Base-by-base conservation (phyloP, 37 sponge, comb jelly and placozoan genomes). In the Chondrilla cf. caribensis region DNA sequence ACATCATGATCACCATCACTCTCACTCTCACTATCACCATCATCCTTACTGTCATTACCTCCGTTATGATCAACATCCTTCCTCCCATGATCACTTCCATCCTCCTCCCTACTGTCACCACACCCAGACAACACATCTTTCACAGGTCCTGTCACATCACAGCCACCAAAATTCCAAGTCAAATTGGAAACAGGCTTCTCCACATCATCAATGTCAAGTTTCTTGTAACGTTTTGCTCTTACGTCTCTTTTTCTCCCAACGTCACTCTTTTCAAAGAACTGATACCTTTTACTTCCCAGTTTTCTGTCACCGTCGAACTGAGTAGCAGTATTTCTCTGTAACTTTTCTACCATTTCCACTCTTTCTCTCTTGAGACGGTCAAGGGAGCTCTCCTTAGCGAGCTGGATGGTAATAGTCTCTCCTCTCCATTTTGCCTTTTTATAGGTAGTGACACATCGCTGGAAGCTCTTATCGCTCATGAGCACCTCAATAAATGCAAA, bases 391-490 rank as follows among this genome's bases (percentile, higher is more conserved):
- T 84, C 79, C 25, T 58, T 84, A 35, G 85, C 85, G 19, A 33
- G 38, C 43, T 84, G 79, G 15, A 84, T 78, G 39, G 32, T 78
- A 14, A 84, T 3, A 19, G 38, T 39, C 11, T 36, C 35, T 3
- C 85, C 85, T 29, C 78, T 84, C 85, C 85, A 84, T 51, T 79
- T 84, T 7, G 85, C 62, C 0, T 84, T 84, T 25, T 55, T 60
- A 44, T 84, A 84, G 19, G 60, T 31, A 2, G 38, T n/a, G n/a
- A 33, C 2, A 51, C 85, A 84, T 22, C 68, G 39, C 47, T 77
- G 67, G 24, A 78, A 80, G 28, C 54, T 58, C 38, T 32, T 41
- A 31, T 77, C 79, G 8, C 59, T 38, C 1, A 84, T 60, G 28
- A 37, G 29, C 21, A 84, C 78, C 35, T 84, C 79, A 29, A 84